Evolutionary conservation across 1,140 invertebrate genomes (phyloP).

Genomic region (Bombus vancouverensis): DNA sequence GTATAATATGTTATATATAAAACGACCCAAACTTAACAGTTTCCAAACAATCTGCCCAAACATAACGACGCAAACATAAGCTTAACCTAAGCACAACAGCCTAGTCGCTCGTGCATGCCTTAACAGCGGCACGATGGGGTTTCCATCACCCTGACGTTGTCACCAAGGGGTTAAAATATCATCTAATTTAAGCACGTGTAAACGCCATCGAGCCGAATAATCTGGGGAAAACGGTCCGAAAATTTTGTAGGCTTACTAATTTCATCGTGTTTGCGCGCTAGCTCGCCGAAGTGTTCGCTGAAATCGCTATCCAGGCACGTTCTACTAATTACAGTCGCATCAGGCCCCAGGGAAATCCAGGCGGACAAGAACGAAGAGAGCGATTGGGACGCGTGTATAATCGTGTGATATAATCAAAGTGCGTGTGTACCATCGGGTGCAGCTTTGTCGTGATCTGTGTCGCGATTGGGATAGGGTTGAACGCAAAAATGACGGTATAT

Average conservation of each 20-base stretch:
- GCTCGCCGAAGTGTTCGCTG: slow-evolving; percentile 30
- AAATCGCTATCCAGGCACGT: slow-evolving; percentile 51
- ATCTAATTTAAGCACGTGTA: neutral
- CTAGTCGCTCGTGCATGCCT: too few species aligned
- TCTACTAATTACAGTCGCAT: slow-evolving; percentile 55
- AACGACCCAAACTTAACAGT: too few species aligned
- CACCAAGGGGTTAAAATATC: neutral
- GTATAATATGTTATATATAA: too few species aligned
- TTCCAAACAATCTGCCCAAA: neutral
- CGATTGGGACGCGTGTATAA: slow-evolving; percentile 11
- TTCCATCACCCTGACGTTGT: neutral
- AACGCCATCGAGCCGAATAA: neutral
- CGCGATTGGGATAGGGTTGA: neutral
- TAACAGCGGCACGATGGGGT: neutral
- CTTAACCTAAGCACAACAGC: neutral
- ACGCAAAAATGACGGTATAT: neutral
- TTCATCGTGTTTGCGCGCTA: slow-evolving; percentile 1
- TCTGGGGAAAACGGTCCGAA: slow-evolving; percentile 9
- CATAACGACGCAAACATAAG: neutral
- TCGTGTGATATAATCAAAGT: slow-evolving; percentile 60
- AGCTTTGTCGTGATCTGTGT: slow-evolving; percentile 10
- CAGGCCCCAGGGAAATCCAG: slow-evolving; percentile 57
- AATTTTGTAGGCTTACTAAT: slow-evolving; percentile 32
- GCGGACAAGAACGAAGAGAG: slow-evolving; percentile 37
- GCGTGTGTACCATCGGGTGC: slow-evolving; percentile 3